phyloP scores from a whole-genome alignment of 2,113 vertebrate genomes.

The Corythaixoides concolor region DNA sequence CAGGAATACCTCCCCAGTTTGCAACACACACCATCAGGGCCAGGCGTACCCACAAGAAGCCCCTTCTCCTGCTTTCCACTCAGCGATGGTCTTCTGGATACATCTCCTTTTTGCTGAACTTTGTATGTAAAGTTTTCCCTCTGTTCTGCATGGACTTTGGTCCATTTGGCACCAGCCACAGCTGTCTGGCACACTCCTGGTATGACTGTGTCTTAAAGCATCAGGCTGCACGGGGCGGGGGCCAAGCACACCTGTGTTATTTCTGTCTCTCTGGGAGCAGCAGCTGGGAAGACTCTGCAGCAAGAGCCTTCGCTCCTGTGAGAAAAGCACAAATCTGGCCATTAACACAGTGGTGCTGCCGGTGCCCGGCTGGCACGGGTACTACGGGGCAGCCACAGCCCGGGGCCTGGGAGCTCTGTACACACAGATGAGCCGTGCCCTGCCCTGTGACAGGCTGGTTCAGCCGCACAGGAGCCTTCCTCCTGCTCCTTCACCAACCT shows the following conservation, averaged over 20 bases:
- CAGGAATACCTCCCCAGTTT: neutral
- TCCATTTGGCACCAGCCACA: neutral
- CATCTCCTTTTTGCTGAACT: neutral
- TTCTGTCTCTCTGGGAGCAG: neutral
- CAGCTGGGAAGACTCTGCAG: neutral
- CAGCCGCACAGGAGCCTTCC: neutral
- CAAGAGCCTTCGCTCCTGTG: accelerated
- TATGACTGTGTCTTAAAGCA: neutral
- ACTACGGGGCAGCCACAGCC: accelerated
- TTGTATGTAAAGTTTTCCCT: neutral
- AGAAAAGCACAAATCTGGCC: neutral
- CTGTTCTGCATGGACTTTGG: neutral
- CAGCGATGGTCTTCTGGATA: neutral
- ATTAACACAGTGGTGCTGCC: neutral
- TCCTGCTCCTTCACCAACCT: neutral
- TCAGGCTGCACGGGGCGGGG: accelerated
- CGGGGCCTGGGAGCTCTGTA: neutral
- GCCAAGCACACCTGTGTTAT: neutral
- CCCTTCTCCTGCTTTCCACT: neutral
- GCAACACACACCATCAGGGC: neutral
- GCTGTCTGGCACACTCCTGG: neutral
- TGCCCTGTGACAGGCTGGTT: neutral
- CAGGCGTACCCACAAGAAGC: neutral
- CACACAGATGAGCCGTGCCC: accelerated
- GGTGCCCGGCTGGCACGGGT: neutral